Conservation (phyloP, 2,113 vertebrate genomes). For the Vicugna pacos region DNA sequence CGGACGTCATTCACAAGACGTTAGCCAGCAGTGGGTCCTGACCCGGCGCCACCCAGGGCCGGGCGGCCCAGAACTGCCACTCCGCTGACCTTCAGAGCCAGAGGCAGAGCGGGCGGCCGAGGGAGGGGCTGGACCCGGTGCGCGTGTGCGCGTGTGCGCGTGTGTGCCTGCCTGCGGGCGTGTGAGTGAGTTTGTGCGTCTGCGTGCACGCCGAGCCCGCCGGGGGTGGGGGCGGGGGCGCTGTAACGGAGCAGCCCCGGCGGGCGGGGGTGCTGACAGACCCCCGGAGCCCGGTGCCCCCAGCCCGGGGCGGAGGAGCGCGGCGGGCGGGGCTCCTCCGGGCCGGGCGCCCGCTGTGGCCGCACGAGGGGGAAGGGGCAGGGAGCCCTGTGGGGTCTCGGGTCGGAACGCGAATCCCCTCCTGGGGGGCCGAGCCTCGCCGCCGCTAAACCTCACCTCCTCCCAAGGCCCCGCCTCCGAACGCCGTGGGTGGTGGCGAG, state of each 20-base stretch:
- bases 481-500: fast-evolving
- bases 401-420: background rate
- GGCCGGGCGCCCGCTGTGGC: too few species aligned
- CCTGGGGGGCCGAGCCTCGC: background rate
- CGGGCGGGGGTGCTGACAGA: too few species aligned
- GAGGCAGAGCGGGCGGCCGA: background rate
- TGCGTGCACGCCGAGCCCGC: too few species aligned
- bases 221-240: too few species aligned
- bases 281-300: background rate
- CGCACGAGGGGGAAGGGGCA: too few species aligned
- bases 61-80: background rate
- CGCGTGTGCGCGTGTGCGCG: background rate
- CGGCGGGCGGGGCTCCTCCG: too few species aligned
- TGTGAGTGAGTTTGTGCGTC: background rate
- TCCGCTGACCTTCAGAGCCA: background rate
- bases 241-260: too few species aligned
- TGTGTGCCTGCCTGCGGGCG: background rate
- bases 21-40: conserved; percentile 18
- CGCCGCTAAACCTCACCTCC: background rate
- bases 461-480: background rate
- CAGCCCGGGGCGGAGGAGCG: too few species aligned
- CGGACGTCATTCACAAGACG: conserved; percentile 15
- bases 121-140: too few species aligned
- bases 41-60: background rate
- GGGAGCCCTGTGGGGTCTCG: background rate